Conservation (phyloP, 2,797 vertebrate genomes). For the Pseudopleuronectes americanus region DNA sequence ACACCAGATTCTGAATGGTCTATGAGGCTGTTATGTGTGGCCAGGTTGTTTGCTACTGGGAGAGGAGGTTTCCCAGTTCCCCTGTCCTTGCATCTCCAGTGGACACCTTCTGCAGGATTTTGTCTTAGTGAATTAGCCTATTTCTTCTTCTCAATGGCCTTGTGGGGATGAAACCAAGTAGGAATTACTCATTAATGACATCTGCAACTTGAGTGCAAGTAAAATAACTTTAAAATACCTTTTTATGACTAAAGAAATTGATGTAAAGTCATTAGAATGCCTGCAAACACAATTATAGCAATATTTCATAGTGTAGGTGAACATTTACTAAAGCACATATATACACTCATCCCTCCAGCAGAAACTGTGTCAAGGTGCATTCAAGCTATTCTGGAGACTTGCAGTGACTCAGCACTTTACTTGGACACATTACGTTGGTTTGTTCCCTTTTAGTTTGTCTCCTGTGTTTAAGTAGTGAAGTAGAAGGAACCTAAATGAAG, state of each 20-base stretch:
- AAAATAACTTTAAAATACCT: background rate
- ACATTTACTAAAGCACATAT: background rate
- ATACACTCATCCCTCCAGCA: background rate
- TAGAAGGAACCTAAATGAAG: background rate
- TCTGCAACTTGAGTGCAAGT: background rate
- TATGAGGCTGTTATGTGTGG: background rate
- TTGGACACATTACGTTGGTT: background rate
- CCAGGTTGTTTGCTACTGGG: background rate
- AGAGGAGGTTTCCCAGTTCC: slow-evolving; percentile 1
- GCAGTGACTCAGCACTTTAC: too few species aligned
- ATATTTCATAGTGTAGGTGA: background rate
- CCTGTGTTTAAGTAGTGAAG: background rate
- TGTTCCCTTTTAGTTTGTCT: background rate
- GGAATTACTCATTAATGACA: background rate
- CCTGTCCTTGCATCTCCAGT: background rate
- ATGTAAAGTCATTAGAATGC: background rate
- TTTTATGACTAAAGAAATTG: background rate
- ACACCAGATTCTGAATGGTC: background rate
- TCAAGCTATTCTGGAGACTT: background rate
- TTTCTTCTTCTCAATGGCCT: background rate
- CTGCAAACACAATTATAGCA: background rate
- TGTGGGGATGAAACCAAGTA: background rate
- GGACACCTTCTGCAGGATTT: background rate
- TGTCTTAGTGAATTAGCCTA: too few species aligned
- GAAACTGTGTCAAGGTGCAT: slow-evolving; percentile 4